Conservation (phyloP, 1,140 invertebrate species). For the Heliconius congener region DNA sequence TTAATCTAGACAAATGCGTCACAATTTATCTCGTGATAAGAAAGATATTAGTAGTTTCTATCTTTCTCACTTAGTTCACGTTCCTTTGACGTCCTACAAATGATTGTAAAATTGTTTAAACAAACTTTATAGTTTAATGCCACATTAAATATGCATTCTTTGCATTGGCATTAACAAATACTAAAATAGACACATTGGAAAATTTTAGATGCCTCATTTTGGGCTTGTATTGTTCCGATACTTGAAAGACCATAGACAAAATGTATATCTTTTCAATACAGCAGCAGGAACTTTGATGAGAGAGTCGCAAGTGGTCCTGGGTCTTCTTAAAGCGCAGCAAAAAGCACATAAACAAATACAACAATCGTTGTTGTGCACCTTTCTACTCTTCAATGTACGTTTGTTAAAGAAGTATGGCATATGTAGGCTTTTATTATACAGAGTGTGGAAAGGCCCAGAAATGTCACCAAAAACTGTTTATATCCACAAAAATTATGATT, state of each 20-base stretch:
- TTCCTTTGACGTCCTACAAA: conserved; percentile 28
- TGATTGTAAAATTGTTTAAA: conserved; percentile 23
- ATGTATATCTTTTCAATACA: conserved; percentile 73
- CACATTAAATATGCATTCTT: conserved; percentile 44
- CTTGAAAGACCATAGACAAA: conserved; percentile 73
- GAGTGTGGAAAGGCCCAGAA: neutral
- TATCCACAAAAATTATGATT: neutral
- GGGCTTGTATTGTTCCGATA: conserved; percentile 45
- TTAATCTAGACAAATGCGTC: neutral
- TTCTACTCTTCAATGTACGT: conserved; percentile 56
- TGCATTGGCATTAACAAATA: conserved; percentile 35
- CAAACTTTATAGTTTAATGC: conserved; percentile 43
- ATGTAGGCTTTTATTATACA: conserved; percentile 64
- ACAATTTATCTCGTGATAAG: conserved; percentile 9
- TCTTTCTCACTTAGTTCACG: neutral
- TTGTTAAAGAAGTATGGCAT: conserved; percentile 68
- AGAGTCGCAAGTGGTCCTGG: conserved; percentile 61
- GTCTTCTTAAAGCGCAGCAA: conserved; percentile 61
- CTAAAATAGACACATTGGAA: conserved; percentile 24
- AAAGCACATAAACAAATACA: conserved; percentile 60
- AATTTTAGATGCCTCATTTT: conserved; percentile 38
- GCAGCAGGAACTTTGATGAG: conserved; percentile 62
- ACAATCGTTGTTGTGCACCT: conserved; percentile 62
- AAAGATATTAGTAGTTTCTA: neutral
- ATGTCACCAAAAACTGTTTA: neutral